Percentiles rank a stretch among this genome's conserved stretches.
These are phyloP conservation scores for Trinorchestia longiramus DNA, from an alignment of 1,140 invertebrate genomes.

Conservation along the genomic window DNA sequence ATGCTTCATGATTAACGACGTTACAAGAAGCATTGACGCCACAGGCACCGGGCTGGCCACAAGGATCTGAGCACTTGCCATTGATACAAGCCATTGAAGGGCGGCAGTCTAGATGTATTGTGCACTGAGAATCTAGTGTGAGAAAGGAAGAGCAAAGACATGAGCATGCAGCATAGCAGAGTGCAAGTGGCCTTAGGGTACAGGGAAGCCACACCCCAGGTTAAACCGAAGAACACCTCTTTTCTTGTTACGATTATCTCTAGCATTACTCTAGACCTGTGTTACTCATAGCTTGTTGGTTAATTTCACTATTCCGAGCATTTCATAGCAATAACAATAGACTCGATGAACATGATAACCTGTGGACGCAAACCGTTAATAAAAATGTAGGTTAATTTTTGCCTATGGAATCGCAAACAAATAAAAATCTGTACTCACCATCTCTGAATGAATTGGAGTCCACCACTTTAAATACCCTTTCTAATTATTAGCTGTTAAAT, in stretches of 20 bases:
- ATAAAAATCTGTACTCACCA: background rate
- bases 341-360: constrained; percentile 15
- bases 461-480: background rate
- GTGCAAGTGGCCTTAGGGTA: constrained; percentile 50
- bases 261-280: background rate
- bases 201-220: constrained; percentile 38
- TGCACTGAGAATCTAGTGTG: constrained; percentile 77
- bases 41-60: constrained; percentile 86
- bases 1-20: constrained; percentile 83
- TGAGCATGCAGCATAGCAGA: constrained; percentile 62
- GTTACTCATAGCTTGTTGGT: constrained; percentile 1
- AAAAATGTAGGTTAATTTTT: background rate
- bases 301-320: background rate
- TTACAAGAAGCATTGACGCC: constrained; percentile 89
- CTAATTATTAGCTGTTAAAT: background rate
- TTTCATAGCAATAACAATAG: background rate
- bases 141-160: constrained; percentile 61
- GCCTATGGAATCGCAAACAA: background rate
- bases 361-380: constrained; percentile 28
- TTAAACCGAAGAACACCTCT: constrained; percentile 45
- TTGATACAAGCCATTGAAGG: constrained; percentile 90
- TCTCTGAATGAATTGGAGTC: background rate
- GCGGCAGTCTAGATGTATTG: constrained; percentile 89
- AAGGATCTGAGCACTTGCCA: constrained; percentile 88
- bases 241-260: background rate